Base-by-base conservation (phyloP, 2,113 vertebrate species). In the Chrysochloris asiatica region DNA sequence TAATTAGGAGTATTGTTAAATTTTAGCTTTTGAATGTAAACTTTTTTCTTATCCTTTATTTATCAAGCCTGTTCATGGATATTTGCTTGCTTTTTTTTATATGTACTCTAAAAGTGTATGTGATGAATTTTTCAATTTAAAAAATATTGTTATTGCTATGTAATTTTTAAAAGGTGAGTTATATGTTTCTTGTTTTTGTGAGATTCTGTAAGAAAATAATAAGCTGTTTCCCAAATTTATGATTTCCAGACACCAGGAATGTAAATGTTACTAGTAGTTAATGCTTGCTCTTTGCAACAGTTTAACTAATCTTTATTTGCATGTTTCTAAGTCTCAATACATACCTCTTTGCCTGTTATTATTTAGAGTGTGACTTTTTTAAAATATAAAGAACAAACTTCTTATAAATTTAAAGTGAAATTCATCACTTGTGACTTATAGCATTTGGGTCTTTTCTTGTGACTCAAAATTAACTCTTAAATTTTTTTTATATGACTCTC, bases 231-330 rank as follows among this genome's bases (percentile, higher is more conserved):
- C 43, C 52, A 54, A 86, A 56, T 86, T 91, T 86, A 38, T 17
- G 19, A 83, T 93, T 85, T 86, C 59, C 1, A 73, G 33, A 56
- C 36, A 3, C 21, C 43, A 95, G 22, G 12, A 48, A 93, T 47
- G 91, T 94, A 78, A 94, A n/a, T 96, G 72, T 90, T 83, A 89
- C 78, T 96, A 79, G 76, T 86, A 17, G 63, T 93, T 96, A 93
- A 94, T 93, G 30, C 38, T 88, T 96, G 2, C 56, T 81, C 93
- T 88, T 95, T 93, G 45, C 82, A 71, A 47, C 80, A 61, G 50
- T 89, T 93, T 92, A 50, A 86, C 87, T 12, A 88, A 83, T 77
- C 80, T 28, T 81, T 38, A 52, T 71, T 93, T 85, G 71, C 78
- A 80, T 87, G 61, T 61, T 96, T 63, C 83, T 36, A 24, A 80